Percentiles rank a stretch among this genome's conserved stretches.
These are phyloP conservation scores for Ammodytes marinus DNA, from an alignment of 2,113 vertebrate species.

Conservation along the genomic window DNA sequence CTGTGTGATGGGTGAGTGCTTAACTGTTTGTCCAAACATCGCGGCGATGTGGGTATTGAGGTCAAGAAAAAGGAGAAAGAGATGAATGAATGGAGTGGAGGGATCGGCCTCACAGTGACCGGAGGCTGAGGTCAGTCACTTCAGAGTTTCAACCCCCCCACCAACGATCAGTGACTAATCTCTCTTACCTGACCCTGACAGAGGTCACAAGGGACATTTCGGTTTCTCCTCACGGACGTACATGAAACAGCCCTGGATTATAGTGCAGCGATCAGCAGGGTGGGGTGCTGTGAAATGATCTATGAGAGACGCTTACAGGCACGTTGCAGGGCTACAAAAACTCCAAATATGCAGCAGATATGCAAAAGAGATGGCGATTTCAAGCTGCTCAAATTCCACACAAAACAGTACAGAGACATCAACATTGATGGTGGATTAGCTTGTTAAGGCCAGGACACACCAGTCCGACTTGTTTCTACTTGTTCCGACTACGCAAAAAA, in stretches of 20 bases:
- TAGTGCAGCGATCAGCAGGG: slow-evolving; percentile 28
- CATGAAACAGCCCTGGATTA: slow-evolving; percentile 31
- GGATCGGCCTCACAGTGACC: slow-evolving; percentile 55
- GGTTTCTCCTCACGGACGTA: not conserved
- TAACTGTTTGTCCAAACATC: slow-evolving; percentile 61
- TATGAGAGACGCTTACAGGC: slow-evolving; percentile 4
- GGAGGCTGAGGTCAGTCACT: slow-evolving; percentile 51
- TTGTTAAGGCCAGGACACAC: too few relatives aligned
- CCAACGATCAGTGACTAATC: slow-evolving; percentile 50
- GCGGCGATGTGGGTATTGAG: slow-evolving; percentile 49
- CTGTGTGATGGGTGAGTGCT: slow-evolving; percentile 39
- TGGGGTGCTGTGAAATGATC: slow-evolving; percentile 30
- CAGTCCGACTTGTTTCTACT: too few relatives aligned
- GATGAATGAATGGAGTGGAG: slow-evolving; percentile 53
- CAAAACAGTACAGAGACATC: not conserved
- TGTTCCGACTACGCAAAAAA: too few relatives aligned
- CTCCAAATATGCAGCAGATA: not conserved
- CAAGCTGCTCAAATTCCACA: not conserved
- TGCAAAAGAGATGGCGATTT: not conserved
- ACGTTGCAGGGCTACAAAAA: slow-evolving; percentile 7
- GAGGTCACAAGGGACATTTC: slow-evolving; percentile 6
- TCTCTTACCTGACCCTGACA: slow-evolving; percentile 45
- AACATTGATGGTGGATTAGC: not conserved
- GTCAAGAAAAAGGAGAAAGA: slow-evolving; percentile 46
- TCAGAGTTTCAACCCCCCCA: slow-evolving; percentile 43